Evolutionary conservation across 1,140 invertebrate genomes (phyloP), one percentile per base, ranked within the genome.

Genomic region (Archivesica marissinica): DNA sequence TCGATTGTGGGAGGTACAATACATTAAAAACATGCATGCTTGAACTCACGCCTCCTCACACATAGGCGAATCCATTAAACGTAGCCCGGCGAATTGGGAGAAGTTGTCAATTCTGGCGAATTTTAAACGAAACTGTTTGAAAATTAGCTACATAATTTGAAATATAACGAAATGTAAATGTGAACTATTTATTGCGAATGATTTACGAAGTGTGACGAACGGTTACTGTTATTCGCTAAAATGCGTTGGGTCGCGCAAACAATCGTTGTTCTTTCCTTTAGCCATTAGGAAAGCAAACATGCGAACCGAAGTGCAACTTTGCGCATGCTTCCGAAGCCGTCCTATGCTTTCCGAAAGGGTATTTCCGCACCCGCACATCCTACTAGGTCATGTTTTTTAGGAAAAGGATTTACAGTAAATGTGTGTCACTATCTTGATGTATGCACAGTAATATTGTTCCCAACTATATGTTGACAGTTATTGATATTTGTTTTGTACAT

Each of bases 361-460:
- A 39, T 33, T 33, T 70, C 38, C 41, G 30, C 38, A 70, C 38
- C 28, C 28, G 38, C 20, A 11, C 28, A 4, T 38, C 23, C n/a
- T 17, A 11, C 20, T 13, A 33, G 11, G 11, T 33, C 6, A 33
- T 28, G 15, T 4, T 11, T 61, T 61, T 61, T 15, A 61, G 56
- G 56, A 52, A 76, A 76, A 52, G 47, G 72, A 52, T 76, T 76
- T 76, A n/a, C 72, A 76, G 72, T 50, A 76, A 76, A 52, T 50
- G 39, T 47, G 50, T 76, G 41, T 52, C 15, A 76, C 30, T 76
- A 35, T 76, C 15, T 52, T 35, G 20, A 47, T 76, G 30, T 76
- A 76, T 76, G 28, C 25, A 52, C 47, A 2, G 44, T 39, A 70
- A 70, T 39, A 20, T 70, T 61, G 23, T 61, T 61, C 23, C 56